Evolutionary conservation across 2,888 invertebrate species (phyloP).

Genomic region (Macaria notata): DNA sequence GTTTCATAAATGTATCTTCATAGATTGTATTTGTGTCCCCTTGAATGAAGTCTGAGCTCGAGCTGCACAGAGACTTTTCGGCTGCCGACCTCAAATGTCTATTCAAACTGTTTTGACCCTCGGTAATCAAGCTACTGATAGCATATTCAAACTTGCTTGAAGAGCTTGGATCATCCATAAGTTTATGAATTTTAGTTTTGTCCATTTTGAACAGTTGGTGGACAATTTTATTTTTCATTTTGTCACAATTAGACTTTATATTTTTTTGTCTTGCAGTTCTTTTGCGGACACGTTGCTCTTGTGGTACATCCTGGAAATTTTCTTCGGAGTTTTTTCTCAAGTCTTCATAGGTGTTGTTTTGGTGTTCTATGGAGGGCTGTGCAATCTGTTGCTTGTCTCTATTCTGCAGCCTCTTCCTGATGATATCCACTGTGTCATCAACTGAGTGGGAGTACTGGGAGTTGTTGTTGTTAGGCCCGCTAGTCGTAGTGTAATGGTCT

Average conservation of each 20-base stretch:
- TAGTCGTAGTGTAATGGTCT: conserved; percentile 66
- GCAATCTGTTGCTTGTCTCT: conserved; percentile 53
- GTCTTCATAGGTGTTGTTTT: conserved; percentile 39
- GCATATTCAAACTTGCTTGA: conserved; percentile 79
- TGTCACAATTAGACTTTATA: conserved; percentile 62
- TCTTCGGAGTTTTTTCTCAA: conserved; percentile 33
- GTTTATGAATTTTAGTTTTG: conserved; percentile 72
- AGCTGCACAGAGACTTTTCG: conserved; percentile 68
- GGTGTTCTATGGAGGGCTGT: conserved; percentile 37
- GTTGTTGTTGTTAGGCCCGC: conserved; percentile 61
- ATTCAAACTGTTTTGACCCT: conserved; percentile 75
- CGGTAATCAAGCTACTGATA: conserved; percentile 73
- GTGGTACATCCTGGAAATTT: conserved; percentile 34
- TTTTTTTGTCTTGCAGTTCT: conserved; percentile 50
- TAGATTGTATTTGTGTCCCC: conserved; percentile 85
- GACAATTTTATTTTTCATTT: conserved; percentile 75
- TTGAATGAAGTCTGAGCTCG: conserved; percentile 75
- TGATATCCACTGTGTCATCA: conserved; percentile 73
- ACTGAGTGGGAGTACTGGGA: conserved; percentile 66
- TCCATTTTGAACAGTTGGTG: conserved; percentile 78
- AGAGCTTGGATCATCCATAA: conserved; percentile 76
- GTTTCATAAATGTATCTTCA: conserved; percentile 89
- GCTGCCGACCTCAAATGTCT: conserved; percentile 71
- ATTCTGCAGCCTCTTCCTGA: conserved; percentile 61
- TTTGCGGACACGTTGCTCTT: conserved; percentile 54